Evolutionary conservation across 2,113 vertebrate species (phyloP).

Genomic region (Scolopax mira): DNA sequence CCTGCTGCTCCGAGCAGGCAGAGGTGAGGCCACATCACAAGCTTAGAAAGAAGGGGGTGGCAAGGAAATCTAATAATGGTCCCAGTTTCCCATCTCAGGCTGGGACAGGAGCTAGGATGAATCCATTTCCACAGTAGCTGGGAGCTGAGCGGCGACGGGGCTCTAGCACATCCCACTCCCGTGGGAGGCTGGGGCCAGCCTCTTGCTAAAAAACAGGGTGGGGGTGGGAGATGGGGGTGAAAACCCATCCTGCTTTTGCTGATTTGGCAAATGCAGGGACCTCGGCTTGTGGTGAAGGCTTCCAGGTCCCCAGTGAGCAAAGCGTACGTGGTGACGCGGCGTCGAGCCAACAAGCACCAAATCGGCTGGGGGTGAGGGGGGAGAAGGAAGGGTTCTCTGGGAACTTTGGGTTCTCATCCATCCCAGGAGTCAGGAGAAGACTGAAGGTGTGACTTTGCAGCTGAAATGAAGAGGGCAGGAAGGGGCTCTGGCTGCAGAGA

Average conservation of each 20-base stretch:
- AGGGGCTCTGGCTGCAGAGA: neutral
- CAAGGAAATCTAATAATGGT: accelerated
- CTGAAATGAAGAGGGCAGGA: neutral
- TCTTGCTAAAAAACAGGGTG: neutral
- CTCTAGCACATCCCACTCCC: accelerated
- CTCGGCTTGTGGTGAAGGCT: neutral
- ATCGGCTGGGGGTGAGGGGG: neutral
- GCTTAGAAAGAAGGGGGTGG: neutral
- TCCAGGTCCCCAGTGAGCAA: neutral
- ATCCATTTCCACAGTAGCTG: accelerated
- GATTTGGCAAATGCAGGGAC: neutral
- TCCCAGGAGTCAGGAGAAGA: neutral
- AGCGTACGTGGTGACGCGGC: neutral
- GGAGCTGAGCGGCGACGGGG: neutral
- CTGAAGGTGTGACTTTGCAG: accelerated
- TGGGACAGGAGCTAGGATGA: accelerated
- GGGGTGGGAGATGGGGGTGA: neutral
- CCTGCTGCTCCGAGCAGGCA: neutral
- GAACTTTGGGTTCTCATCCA: neutral
- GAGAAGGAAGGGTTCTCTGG: neutral
- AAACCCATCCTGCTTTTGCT: neutral
- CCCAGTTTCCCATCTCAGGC: neutral
- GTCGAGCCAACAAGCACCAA: neutral
- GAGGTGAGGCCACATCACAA: neutral
- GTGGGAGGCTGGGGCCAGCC: neutral